phyloP scores from a whole-genome alignment of 2,888 invertebrate species.

The Aphrophora alni region DNA sequence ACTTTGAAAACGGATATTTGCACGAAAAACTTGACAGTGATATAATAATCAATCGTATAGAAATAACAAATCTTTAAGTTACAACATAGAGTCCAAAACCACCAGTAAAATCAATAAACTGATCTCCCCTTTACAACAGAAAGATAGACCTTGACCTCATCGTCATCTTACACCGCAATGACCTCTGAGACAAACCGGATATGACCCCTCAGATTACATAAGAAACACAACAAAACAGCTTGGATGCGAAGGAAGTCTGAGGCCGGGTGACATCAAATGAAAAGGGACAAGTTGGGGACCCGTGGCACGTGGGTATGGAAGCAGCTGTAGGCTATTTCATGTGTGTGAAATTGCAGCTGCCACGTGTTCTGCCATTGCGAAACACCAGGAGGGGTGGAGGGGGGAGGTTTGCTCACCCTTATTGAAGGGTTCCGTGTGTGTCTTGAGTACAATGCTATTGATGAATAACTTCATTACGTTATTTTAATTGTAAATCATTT shows the following conservation, averaged over 20 bases:
- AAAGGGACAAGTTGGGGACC: background rate
- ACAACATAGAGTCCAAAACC: no score
- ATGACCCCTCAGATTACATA: background rate
- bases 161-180: background rate
- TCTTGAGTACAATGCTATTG: background rate
- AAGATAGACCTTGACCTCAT: background rate
- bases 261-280: no score
- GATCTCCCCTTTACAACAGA: no score
- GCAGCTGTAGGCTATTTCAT: background rate
- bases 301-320: background rate
- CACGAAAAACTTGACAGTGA: no score
- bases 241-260: background rate
- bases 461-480: background rate
- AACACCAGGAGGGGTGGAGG: background rate
- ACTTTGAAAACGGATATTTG: no score
- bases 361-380: background rate
- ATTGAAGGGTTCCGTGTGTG: background rate
- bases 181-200: background rate
- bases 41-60: no score
- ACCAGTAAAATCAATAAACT: no score
- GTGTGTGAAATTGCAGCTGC: conserved; percentile 3
- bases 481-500: background rate
- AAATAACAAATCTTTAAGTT: no score
- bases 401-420: background rate
- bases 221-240: background rate